Evolutionary conservation across 2,888 invertebrate genomes (phyloP), one percentile per base, ranked within the genome.

Genomic region (Phasia obesa): DNA sequence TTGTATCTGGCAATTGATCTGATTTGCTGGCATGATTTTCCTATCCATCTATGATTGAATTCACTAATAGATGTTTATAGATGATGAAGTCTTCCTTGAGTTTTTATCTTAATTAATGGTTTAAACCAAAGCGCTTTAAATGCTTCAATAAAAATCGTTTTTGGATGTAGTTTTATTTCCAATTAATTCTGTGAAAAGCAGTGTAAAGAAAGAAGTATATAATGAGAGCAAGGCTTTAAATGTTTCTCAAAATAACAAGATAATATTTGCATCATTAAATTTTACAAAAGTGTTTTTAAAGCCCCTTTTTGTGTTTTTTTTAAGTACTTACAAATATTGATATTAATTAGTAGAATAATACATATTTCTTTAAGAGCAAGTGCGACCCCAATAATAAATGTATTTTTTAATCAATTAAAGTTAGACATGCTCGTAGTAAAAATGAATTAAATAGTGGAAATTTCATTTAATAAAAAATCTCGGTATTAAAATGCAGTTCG

Each of bases 1-100:
- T 19, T 55, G 27, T 55, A 53, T 17, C 44, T 42, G 15, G 2
- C 64, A 64, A 55, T 74, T 74, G 74, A 73, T 73, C 25, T 73
- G 51, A 44, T 55, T 74, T n/a, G 53, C 1, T 74, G 64, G 27
- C 62, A 42, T 60, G 49, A 59, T 60, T 49, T 57, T 21, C 27
- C 11, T 44, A 73, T 51, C 49, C 15, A 60, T 35, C 47, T 70
- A 51, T 42, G 9, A 60, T 51, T 23, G 7, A n/a, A 55, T 55
- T 74, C 21, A 74, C 15, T 31, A 62, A 31, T 62, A 21, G 64
- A 55, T 42, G 17, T 23, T 71, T 38, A 49, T 60, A 51, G 38
- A 23, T 25, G n/a, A n/a, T n/a, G 23, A 31, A 59, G 35, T 60
- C 51, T 38, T 38, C 17, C 15, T 71, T 35, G 9, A 38, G 7